Conservation (phyloP, 2,888 invertebrate genomes). For the Phengaris arion region DNA sequence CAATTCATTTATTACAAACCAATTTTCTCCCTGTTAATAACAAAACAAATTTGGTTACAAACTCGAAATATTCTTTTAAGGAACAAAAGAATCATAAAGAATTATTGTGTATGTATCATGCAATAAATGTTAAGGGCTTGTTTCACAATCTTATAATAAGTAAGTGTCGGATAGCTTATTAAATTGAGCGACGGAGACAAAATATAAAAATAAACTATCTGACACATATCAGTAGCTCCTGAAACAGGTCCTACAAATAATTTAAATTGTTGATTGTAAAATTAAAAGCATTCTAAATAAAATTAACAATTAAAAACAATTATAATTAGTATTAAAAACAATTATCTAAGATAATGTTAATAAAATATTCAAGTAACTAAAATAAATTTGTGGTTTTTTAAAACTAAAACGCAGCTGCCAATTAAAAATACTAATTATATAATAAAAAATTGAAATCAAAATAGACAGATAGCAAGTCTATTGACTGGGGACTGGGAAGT, state of each 20-base stretch:
- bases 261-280: background rate
- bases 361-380: background rate
- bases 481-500: background rate
- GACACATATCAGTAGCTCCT: no score
- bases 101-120: background rate
- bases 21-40: constrained; percentile 10
- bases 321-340: constrained; percentile 13
- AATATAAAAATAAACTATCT: no score
- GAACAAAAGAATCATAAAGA: background rate
- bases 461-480: background rate
- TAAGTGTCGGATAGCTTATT: no score
- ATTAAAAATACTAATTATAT: constrained; percentile 13
- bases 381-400: background rate
- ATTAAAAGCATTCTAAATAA: constrained; percentile 6
- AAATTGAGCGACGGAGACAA: no score
- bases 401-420: background rate
- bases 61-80: background rate
- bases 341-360: background rate
- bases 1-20: constrained; percentile 23
- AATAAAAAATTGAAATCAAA: background rate
- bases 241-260: background rate
- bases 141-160: no score
- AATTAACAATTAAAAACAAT: constrained; percentile 15
- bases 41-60: background rate
- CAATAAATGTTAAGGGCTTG: background rate